Conservation (phyloP, 2,797 vertebrate species). For the Cottoperca gobio region DNA sequence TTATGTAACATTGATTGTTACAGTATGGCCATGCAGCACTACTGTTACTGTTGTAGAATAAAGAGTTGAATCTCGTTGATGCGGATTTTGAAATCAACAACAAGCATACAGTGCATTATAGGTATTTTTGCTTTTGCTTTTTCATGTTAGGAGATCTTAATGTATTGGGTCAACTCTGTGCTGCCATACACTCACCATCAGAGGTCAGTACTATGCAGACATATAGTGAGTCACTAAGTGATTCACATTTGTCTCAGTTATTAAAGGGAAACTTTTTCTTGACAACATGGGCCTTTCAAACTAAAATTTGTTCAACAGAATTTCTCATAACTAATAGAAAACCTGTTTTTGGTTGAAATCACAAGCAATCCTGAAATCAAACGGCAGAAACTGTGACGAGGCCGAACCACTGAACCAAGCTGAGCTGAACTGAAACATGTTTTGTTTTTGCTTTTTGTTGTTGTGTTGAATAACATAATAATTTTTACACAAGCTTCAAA, state of each 20-base stretch:
- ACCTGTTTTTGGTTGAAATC: neutral
- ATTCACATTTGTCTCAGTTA: neutral
- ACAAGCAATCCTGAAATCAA: neutral
- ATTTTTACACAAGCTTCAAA: neutral
- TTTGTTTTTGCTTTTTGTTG: too few relatives aligned
- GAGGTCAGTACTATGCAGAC: conserved; percentile 42
- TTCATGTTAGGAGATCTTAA: neutral
- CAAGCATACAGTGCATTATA: neutral
- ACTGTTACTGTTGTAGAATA: neutral
- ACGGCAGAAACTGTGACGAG: neutral
- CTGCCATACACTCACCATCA: conserved; percentile 41
- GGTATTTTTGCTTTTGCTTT: neutral
- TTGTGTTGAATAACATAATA: neutral
- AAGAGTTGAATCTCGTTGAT: conserved; percentile 10
- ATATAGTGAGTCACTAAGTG: neutral
- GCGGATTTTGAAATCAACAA: conserved; percentile 4
- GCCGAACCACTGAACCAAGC: neutral
- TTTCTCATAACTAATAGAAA: neutral
- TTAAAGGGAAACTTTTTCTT: neutral
- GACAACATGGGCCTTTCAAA: neutral
- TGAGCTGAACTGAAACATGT: neutral
- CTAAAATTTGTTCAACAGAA: neutral
- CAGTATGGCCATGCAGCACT: neutral
- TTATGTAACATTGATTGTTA: neutral
- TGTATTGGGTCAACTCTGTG: neutral